Percentiles rank a stretch among this genome's conserved stretches.
These are phyloP conservation scores for Spodoptera litura DNA, from an alignment of 1,140 invertebrate species.

Conservation along the genomic window DNA sequence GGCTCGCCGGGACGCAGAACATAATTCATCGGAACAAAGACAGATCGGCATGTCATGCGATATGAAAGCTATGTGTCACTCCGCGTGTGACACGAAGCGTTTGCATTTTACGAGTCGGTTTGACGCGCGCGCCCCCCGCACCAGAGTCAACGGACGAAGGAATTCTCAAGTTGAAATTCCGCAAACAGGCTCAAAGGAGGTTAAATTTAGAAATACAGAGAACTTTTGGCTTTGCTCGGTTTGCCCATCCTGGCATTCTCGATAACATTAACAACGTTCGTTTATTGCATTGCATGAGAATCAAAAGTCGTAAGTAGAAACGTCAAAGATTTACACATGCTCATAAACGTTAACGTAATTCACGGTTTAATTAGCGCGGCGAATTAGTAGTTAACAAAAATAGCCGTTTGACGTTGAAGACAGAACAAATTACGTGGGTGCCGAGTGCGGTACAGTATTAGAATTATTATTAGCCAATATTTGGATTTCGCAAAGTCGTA, in stretches of 20 bases:
- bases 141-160: conserved; percentile 41
- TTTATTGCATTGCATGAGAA: not conserved
- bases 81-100: conserved; percentile 25
- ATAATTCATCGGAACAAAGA: conserved; percentile 72
- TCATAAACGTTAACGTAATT: conserved; percentile 40
- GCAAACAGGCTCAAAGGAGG: conserved; percentile 45
- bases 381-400: conserved; percentile 50
- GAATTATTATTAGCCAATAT: conserved; percentile 20
- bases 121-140: conserved; percentile 40
- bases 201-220: conserved; percentile 46
- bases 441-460: not conserved
- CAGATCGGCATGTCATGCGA: conserved; percentile 56
- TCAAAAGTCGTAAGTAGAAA: not conserved
- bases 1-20: conserved; percentile 58
- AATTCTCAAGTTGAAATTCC: conserved; percentile 46
- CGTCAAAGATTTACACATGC: not conserved
- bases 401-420: conserved; percentile 10
- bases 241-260: conserved; percentile 22
- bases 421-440: conserved; percentile 21
- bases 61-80: conserved; percentile 54
- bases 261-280: conserved; percentile 1
- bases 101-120: conserved; percentile 36
- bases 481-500: conserved; percentile 9
- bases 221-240: conserved; percentile 31
- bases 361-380: conserved; percentile 50